A percentile compares a stretch with the other conserved stretches of the same genome.
These are phyloP conservation scores for Anthopleura xanthogrammica DNA, from an alignment of 92 coral and sea anemone genomes.

Conservation along the genomic window DNA sequence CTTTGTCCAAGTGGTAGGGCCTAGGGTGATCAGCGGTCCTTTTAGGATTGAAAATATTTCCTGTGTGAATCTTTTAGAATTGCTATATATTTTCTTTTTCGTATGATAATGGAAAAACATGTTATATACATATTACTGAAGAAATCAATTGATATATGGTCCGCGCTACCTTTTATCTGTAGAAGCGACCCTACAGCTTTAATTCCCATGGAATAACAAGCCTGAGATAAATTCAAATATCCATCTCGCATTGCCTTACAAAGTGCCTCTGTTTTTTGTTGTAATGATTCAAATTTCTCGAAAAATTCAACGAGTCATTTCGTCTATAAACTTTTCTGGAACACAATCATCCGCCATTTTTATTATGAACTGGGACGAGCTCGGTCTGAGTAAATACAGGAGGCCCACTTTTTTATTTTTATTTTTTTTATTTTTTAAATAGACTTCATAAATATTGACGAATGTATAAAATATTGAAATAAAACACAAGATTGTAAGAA, in stretches of 20 bases:
- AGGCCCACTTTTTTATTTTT: no score
- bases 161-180: slow-evolving; percentile 20
- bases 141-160: no score
- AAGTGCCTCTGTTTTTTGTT: slow-evolving; percentile 49
- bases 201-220: slow-evolving; percentile 97
- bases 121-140: no score
- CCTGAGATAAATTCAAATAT: slow-evolving; percentile 80
- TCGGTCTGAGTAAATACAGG: not conserved
- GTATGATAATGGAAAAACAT: not conserved
- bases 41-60: no score
- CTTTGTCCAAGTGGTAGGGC: no score
- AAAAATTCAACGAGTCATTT: slow-evolving; percentile 65
- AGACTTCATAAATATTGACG: no score
- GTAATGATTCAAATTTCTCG: slow-evolving; percentile 71
- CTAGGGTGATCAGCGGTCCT: no score
- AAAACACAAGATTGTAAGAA: no score
- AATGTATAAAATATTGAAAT: no score
- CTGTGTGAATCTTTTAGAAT: no score
- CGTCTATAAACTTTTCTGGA: slow-evolving; percentile 55
- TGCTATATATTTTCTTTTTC: slow-evolving; percentile 3
- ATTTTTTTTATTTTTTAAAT: no score
- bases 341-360: slow-evolving; percentile 77
- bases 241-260: slow-evolving; percentile 81
- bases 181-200: slow-evolving; percentile 85
- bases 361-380: slow-evolving; percentile 15